phyloP scores from a whole-genome alignment of 2,888 invertebrate species.

The Pemphredon lugubris region DNA sequence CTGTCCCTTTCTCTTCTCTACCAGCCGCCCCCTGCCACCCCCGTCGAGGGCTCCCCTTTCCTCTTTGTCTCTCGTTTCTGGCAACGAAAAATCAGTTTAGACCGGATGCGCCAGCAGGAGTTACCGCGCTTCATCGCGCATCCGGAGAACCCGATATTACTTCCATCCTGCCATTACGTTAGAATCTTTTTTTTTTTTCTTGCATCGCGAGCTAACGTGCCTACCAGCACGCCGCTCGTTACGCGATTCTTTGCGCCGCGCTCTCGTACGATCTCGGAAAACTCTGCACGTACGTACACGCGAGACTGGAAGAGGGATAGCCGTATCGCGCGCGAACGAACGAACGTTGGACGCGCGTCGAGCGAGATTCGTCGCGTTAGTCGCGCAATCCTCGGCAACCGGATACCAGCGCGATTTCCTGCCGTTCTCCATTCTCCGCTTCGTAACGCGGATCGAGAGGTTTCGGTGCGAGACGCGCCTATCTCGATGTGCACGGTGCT shows the following conservation, averaged over 20 bases:
- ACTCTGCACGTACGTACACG: too few relatives aligned
- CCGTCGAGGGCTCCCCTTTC: not conserved
- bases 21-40: not conserved
- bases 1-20: constrained; percentile 38
- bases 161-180: too few relatives aligned
- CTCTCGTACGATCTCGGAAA: too few relatives aligned
- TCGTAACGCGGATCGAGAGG: constrained; percentile 13
- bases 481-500: constrained; percentile 58
- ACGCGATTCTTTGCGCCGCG: too few relatives aligned
- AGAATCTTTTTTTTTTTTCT: too few relatives aligned
- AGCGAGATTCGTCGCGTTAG: constrained; percentile 1
- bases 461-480: constrained; percentile 22
- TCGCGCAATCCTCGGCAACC: constrained; percentile 6
- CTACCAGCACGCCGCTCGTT: too few relatives aligned
- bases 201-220: too few relatives aligned
- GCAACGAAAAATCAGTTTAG: not conserved
- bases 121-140: too few relatives aligned
- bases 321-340: not conserved
- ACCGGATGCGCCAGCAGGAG: too few relatives aligned
- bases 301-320: too few relatives aligned
- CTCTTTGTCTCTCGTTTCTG: constrained; percentile 20
- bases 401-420: constrained; percentile 13
- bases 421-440: constrained; percentile 13
- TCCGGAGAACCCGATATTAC: too few relatives aligned
- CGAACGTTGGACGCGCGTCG: not conserved